These are phyloP conservation scores for Sparus aurata DNA, from an alignment of 2,797 vertebrate species.

Conservation along the genomic window DNA sequence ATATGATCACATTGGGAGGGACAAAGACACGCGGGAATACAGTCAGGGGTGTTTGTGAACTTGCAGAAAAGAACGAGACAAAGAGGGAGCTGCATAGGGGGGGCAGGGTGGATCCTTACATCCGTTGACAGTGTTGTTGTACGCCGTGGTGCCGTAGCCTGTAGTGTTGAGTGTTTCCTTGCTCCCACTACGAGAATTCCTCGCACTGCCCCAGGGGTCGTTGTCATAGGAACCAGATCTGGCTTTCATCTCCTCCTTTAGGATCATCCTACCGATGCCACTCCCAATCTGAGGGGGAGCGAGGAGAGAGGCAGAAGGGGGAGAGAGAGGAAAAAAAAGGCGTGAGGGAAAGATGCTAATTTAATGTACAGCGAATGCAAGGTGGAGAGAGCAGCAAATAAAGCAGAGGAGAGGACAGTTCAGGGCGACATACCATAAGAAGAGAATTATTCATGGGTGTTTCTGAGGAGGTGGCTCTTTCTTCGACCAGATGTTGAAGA, in stretches of 20 bases:
- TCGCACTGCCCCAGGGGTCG: conserved; percentile 96
- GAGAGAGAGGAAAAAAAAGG: conserved; percentile 3
- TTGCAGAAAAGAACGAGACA: conserved; percentile 28
- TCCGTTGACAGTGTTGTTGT: conserved; percentile 93
- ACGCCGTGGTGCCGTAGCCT: conserved; percentile 90
- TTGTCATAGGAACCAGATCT: conserved; percentile 94
- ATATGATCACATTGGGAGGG: neutral
- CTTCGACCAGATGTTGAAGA: conserved; percentile 44
- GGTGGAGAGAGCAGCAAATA: conserved; percentile 21
- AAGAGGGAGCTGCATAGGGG: conserved; percentile 57
- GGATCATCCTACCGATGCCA: conserved; percentile 96
- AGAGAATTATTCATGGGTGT: conserved; percentile 58
- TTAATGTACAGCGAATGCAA: conserved; percentile 33
- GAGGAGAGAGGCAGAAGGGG: neutral
- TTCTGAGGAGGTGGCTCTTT: conserved; percentile 44
- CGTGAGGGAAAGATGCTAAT: conserved; percentile 35
- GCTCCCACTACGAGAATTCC: conserved; percentile 95
- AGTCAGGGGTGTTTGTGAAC: conserved; percentile 15
- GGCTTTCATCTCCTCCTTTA: conserved; percentile 99
- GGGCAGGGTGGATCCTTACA: conserved; percentile 89
- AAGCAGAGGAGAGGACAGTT: conserved; percentile 4
- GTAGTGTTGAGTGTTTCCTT: conserved; percentile 93
- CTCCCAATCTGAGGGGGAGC: conserved; percentile 90
- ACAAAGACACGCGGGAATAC: neutral
- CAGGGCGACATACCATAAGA: conserved; percentile 16